A percentile compares a stretch with the other conserved stretches of the same genome.
Evolutionary conservation across 2,888 invertebrate species (phyloP).

Genomic region (Hoplodrina blanda): DNA sequence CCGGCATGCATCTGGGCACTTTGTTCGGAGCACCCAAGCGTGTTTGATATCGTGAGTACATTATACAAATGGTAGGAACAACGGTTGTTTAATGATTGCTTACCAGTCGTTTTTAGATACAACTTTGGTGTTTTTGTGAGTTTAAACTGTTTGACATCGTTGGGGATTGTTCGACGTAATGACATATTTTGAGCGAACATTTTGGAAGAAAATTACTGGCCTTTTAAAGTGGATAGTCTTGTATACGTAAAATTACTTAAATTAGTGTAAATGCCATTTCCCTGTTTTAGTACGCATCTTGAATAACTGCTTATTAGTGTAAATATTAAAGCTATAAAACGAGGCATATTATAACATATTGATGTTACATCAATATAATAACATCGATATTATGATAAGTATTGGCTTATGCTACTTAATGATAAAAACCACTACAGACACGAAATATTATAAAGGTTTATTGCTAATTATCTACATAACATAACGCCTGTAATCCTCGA

Average conservation of each 20-base stretch:
- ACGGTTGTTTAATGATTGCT: slow-evolving; percentile 60
- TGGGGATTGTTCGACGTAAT: slow-evolving; percentile 33
- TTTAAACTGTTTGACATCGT: slow-evolving; percentile 48
- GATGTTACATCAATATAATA: too few relatives aligned
- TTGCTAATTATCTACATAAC: too few relatives aligned
- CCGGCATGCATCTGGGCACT: slow-evolving; percentile 56
- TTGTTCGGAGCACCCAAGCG: slow-evolving; percentile 57
- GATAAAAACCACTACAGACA: too few relatives aligned
- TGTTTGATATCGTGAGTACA: slow-evolving; percentile 51
- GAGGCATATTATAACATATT: too few relatives aligned
- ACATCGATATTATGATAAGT: too few relatives aligned
- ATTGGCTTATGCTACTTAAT: too few relatives aligned
- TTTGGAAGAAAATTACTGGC: slow-evolving; percentile 23
- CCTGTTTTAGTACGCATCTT: background rate
- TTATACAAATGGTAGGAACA: slow-evolving; percentile 52
- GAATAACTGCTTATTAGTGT: background rate
- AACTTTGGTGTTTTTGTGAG: slow-evolving; percentile 21
- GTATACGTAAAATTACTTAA: background rate
- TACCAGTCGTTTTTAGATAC: slow-evolving; percentile 31
- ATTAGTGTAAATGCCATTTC: background rate
- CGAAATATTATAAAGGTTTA: too few relatives aligned
- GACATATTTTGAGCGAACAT: slow-evolving; percentile 28
- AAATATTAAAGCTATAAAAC: too few relatives aligned
- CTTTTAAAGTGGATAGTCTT: background rate
- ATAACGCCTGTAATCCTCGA: too few relatives aligned